phyloP scores from a whole-genome alignment of 2,797 vertebrate species.

The Anomalospiza imberbis region DNA sequence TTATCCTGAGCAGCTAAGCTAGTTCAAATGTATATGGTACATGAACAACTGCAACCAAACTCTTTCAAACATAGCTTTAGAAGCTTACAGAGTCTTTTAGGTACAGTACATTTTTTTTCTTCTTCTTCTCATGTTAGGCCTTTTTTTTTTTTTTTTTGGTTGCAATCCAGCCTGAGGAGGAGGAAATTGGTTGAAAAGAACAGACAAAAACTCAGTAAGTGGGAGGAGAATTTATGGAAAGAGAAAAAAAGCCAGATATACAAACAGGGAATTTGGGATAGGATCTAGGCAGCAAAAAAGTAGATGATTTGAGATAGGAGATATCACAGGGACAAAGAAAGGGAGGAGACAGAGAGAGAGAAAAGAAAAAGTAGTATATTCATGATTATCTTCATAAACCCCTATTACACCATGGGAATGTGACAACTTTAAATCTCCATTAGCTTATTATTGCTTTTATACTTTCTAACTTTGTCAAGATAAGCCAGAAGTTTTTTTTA shows the following conservation, averaged over 20 bases:
- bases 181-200: neutral
- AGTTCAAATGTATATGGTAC: neutral
- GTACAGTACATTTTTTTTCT: neutral
- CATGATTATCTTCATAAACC: neutral
- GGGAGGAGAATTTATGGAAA: neutral
- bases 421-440: neutral
- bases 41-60: neutral
- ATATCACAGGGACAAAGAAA: neutral
- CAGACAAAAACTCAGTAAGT: neutral
- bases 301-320: neutral
- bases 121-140: neutral
- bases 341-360: neutral
- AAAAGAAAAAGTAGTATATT: neutral
- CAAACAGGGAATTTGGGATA: neutral
- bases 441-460: neutral
- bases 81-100: neutral
- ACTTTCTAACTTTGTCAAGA: neutral
- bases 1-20: neutral
- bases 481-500: neutral
- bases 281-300: neutral
- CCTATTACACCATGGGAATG: neutral
- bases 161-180: neutral
- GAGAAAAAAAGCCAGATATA: neutral
- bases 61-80: neutral
- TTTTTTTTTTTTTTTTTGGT: neutral